Evolutionary conservation across 1,140 invertebrate species (phyloP), one percentile per base, ranked within the genome.

Genomic region (Drosophila orena): DNA sequence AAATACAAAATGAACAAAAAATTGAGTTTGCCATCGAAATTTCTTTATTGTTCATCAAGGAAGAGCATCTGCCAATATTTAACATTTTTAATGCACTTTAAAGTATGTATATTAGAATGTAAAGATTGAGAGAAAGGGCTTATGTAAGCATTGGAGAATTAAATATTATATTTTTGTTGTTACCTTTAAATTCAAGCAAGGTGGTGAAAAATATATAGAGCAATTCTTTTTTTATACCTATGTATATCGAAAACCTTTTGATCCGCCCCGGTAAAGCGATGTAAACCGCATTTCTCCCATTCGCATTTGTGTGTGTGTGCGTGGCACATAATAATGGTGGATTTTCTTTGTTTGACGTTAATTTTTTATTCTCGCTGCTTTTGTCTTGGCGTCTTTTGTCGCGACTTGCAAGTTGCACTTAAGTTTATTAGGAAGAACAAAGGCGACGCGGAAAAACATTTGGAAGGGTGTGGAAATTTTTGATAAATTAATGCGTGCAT

Each of bases 291-390:
- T 75, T 75, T 57, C 34, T 37, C 20, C 42, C 47, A 24, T 53
- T 57, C 49, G 15, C 38, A 47, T 58, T 76, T 62, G 24, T 37
- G 43, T 68, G 27, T 27, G 49, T 58, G 81, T 85, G 85, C 73
- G 76, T 90, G 86, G 81, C 86, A 90, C 86, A 90, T 90, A 90
- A 90, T 90, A 91, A 90, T 90, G 86, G 86, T 79, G 86, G 86
- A 90, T 90, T 90, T 83, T 90, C 86, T 88, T 90, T 90, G 86
- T 90, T 90, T 90, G 81, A 91, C 77, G 77, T 90, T 90, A 84
- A 89, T 89, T 89, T 89, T 89, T 89, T 89, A 89, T 89, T 77
- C 68, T 64, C 60, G 66, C 44, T 83, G 76, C 85, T 44, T 77
- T 88, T 86, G 83, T 79, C 84, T 83, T 81, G 61, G 77, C 58